Evolutionary conservation across 2,888 invertebrate species (phyloP).

Genomic region (Tinea trinotella): DNA sequence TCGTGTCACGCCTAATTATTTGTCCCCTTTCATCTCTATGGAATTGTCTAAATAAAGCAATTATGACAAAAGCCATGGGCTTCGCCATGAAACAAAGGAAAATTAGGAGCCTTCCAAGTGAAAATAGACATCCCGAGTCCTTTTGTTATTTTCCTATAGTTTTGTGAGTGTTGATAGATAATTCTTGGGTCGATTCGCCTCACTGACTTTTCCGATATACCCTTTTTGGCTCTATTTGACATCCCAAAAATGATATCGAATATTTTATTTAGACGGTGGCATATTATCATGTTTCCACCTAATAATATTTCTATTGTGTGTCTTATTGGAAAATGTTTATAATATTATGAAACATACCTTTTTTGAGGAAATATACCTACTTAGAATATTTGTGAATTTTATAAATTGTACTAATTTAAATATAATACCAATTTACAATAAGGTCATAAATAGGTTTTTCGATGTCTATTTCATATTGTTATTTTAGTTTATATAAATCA

Average conservation of each 20-base stretch:
- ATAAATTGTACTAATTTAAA: no score
- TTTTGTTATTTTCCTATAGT: constrained; percentile 14
- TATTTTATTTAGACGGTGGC: not conserved
- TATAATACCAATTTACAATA: no score
- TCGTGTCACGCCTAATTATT: constrained; percentile 40
- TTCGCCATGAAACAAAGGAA: constrained; percentile 44
- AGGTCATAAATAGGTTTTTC: no score
- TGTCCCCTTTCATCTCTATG: constrained; percentile 43
- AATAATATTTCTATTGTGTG: not conserved
- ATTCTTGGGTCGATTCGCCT: constrained; percentile 8
- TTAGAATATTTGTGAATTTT: no score
- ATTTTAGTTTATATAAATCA: no score
- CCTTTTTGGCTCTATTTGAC: constrained; percentile 10
- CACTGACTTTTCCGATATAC: constrained; percentile 10
- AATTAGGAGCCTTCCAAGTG: constrained; percentile 14
- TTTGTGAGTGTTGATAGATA: constrained; percentile 14
- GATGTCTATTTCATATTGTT: no score
- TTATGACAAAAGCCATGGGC: constrained; percentile 40
- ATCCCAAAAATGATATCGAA: not conserved
- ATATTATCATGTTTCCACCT: not conserved
- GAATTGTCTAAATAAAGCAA: constrained; percentile 41
- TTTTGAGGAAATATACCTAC: no score
- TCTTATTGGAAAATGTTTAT: no score
- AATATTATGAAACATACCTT: no score
- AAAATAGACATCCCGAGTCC: constrained; percentile 6